Evolutionary conservation across 2,797 vertebrate genomes (phyloP), one percentile per base, ranked within the genome.

Genomic region (Rhincodon typus): DNA sequence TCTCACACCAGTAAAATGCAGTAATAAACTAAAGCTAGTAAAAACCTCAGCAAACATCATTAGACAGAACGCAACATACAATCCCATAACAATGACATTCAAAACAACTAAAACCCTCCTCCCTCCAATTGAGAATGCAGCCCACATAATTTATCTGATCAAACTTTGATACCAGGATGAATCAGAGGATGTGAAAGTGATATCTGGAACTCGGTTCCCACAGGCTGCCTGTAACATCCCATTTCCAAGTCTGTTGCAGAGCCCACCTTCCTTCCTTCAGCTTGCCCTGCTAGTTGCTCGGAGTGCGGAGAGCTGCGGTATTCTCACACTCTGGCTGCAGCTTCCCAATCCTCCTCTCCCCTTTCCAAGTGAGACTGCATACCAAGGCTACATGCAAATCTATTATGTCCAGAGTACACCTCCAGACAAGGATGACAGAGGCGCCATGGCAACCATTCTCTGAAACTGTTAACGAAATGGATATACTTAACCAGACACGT

Each of bases 381-480:
- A 3, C 38, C 66, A 74, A 46, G 93, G 93, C 93, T 70, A 94
- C 93, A 69, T 72, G 42, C 17, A 98, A 98, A 97, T 97, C 97
- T 97, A 97, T 97, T 98, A 97, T 97, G 97, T 97, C 97, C 97
- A 97, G 96, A 97, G 96, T 95, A 96, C 97, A 97, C 97, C 96
- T 96, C 96, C 96, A 96, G 96, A 96, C 96, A 96, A 67, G 34
- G 97, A 97, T 96, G 96, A 97, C 96, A 57, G 53, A 86, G 97
- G 97, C 98, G 97, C 97, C 98, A 98, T 98, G 97, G 98, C 97
- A 98, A 98, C 98, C 96, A 96, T 96, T 97, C 97, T 97, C 97
- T 96, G 96, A 96, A 96, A 97, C 96, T 96, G 96, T 72, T 96
- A 96, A 96, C 96, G 96, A 97, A 97, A 97, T 46, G 96, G 96